Evolutionary conservation across 2,888 invertebrate species (phyloP).

Genomic region (Lacanobia oleracea): DNA sequence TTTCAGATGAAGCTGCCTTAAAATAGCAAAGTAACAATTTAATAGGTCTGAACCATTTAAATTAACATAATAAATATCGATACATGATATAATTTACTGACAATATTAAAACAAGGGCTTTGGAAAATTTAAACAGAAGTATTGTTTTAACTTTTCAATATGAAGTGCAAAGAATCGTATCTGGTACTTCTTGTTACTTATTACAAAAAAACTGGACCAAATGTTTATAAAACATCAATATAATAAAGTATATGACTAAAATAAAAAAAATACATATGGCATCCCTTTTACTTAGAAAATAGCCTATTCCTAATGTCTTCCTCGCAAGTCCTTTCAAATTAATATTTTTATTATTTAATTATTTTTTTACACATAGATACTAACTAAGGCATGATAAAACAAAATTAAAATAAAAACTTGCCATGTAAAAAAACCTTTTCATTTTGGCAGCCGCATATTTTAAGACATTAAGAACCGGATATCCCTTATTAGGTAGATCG

Average conservation of each 20-base stretch:
- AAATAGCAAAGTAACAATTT: conserved; percentile 51
- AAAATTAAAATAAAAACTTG: conserved; percentile 1
- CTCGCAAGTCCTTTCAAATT: not conserved
- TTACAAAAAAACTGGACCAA: not conserved
- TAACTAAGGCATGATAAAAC: not conserved
- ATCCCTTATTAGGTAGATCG: conserved; percentile 5
- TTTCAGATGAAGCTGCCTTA: conserved; percentile 55
- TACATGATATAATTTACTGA: not conserved
- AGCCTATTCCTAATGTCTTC: conserved; percentile 11
- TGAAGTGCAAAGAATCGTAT: not conserved
- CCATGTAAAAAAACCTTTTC: not conserved
- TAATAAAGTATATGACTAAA: not conserved
- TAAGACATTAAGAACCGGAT: conserved; percentile 3
- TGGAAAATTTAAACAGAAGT: not conserved
- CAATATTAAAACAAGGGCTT: not conserved
- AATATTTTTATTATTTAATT: not conserved
- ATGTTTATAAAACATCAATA: conserved; percentile 6
- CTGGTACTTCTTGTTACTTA: not conserved
- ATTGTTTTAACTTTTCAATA: not conserved
- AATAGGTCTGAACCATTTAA: conserved; percentile 32
- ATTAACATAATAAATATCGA: not conserved
- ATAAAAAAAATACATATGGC: not conserved
- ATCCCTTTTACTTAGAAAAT: not conserved
- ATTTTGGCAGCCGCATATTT: not conserved
- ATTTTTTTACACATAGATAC: not conserved